Evolutionary conservation across 2,113 vertebrate genomes (phyloP).

Genomic region (Labrus mixtus): DNA sequence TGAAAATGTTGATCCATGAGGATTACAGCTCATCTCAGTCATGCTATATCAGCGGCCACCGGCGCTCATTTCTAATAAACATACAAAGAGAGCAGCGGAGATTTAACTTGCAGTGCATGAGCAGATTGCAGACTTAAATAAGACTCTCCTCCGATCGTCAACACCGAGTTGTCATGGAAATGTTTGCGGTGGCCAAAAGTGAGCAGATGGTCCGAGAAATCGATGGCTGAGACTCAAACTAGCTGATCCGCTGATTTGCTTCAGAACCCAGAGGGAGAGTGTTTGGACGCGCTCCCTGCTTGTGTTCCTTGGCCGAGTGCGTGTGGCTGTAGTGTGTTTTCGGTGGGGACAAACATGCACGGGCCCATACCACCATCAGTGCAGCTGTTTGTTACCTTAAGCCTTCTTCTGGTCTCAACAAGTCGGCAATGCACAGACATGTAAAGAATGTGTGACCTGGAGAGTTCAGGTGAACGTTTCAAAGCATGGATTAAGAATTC

Average conservation of each 20-base stretch:
- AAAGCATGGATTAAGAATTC: no score
- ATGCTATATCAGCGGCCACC: not conserved
- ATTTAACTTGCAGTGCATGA: conserved; percentile 34
- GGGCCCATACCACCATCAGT: conserved; percentile 3
- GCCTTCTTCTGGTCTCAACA: conserved; percentile 11
- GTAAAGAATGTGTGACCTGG: not conserved
- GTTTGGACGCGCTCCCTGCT: conserved; percentile 38
- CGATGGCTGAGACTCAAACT: conserved; percentile 66
- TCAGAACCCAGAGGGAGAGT: conserved; percentile 27
- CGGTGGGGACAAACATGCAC: conserved; percentile 14
- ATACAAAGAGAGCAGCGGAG: conserved; percentile 9
- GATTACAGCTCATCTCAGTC: conserved; percentile 42
- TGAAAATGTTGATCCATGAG: conserved; percentile 45
- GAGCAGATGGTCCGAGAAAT: conserved; percentile 77
- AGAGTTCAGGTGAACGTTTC: not conserved
- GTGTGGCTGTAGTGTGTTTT: conserved; percentile 8
- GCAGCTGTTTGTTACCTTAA: not conserved
- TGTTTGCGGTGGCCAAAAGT: conserved; percentile 45
- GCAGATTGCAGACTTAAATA: conserved; percentile 70
- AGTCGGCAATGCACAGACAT: conserved; percentile 24
- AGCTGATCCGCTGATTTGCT: conserved; percentile 59
- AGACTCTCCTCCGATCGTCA: conserved; percentile 61
- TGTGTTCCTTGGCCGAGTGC: conserved; percentile 10
- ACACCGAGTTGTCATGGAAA: conserved; percentile 74
- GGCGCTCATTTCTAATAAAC: conserved; percentile 39